Conservation (phyloP, 2,888 invertebrate genomes). For the Xanthostigma xanthostigma region DNA sequence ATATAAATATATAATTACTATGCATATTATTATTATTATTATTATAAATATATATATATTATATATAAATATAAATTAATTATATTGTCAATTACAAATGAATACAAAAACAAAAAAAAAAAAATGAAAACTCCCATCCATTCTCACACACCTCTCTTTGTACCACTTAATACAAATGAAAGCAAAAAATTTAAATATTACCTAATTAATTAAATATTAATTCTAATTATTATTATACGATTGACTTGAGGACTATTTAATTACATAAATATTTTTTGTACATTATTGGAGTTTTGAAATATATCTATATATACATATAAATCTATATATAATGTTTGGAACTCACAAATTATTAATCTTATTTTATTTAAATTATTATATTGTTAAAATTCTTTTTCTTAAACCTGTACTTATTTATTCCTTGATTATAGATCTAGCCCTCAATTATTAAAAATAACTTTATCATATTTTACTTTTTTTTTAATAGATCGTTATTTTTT, state of each 20-base stretch:
- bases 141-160: neutral
- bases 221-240: neutral
- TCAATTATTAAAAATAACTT: no score
- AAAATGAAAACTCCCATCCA: conserved; percentile 1
- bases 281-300: conserved; percentile 58
- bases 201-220: no score
- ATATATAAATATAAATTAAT: conserved; percentile 23
- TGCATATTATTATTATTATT: conserved; percentile 7
- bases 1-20: conserved; percentile 1
- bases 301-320: conserved; percentile 38
- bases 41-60: conserved; percentile 8
- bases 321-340: no score
- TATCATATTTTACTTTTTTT: no score
- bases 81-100: conserved; percentile 30
- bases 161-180: neutral
- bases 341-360: no score
- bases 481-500: no score
- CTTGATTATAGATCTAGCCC: no score
- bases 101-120: neutral
- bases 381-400: no score
- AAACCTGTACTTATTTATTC: no score
- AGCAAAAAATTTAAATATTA: neutral
- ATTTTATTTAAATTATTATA: no score
- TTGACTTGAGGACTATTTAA: conserved; percentile 28
- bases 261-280: conserved; percentile 60